Base-by-base conservation (phyloP, 2,797 vertebrate genomes). In the Pitangus sulphuratus region DNA sequence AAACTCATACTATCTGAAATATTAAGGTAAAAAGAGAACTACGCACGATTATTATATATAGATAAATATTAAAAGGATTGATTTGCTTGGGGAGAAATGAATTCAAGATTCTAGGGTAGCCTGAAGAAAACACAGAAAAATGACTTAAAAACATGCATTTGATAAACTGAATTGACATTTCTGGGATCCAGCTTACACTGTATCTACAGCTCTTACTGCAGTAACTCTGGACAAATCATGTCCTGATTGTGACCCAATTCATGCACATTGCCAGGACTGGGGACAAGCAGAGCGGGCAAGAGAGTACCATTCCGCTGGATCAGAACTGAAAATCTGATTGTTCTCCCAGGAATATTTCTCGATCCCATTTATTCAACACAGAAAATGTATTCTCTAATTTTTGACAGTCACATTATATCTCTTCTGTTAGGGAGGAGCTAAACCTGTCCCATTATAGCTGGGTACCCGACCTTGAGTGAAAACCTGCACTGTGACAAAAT, bases 401-500 rank as follows among this genome's bases (percentile, higher is more conserved):
- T 56, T 66, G 45, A 76, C 17, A 69, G 45, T 3, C 0, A 1
- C 11, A 11, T 44, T 60, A 1, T 16, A 60, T 80, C 64, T n/a
- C 40, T 77, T 62, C 30, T 61, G 26, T 35, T 82, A 40, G 57
- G 72, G 53, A 90, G 65, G 78, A 85, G 60, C 35, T 40, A 75
- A 82, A 89, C 70, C 37, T 70, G 62, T 56, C 50, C 84, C 16
- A 26, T 51, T 47, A 58, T 19, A 89, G 66, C 25, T 7, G 2
- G 20, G 47, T 53, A 47, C n/a, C 64, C 25, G 64, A 90, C 50
- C 31, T 44, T 51, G 53, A 58, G 40, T 48, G 39, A 82, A 91
- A 94, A 62, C 25, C 7, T 76, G 83, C 45, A 42, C 30, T 76
- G 60, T 81, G 90, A 93, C 82, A 93, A 92, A 95, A 93, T 31